Base-by-base conservation (phyloP, 2,113 vertebrate species). In the Bos javanicus region DNA sequence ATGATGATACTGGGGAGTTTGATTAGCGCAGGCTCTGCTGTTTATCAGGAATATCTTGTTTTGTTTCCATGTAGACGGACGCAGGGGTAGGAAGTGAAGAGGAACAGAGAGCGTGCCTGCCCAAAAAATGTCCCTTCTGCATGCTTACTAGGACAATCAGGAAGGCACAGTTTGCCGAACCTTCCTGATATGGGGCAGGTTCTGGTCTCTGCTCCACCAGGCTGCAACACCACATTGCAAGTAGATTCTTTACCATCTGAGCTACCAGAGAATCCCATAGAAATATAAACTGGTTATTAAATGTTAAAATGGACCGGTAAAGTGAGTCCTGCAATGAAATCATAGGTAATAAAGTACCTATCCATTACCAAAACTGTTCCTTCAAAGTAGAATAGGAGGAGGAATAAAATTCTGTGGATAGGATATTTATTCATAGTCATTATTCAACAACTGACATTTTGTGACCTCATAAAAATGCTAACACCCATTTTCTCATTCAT, bases 351-450 rank as follows among this genome's bases (percentile, higher is more conserved):
- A 95, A 98, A 98, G 59, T 91, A 93, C 89, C 59, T 98, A 95
- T 94, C 94, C 91, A 90, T 96, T 96, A 74, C 71, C 30, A 12
- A 6, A 1, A 2, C 3, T 39, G 17, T 95, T 1, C 0, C 93
- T 98, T 91, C 54, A 54, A 97, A 91, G 71, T 81, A 87, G 52
- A 98, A 74, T 56, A 95, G 74, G 67, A 96, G 60, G n/a, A 95
- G 81, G 85, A 98, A 98, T 98, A 97, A 98, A 96, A 98, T 97
- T 96, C 86, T 28, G 16, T 91, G 84, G 89, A 94, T 95, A 81
- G 74, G 76, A 62, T 98, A 98, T 98, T 98, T 98, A 98, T 97
- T 95, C 96, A 64, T 91, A 83, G 83, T 71, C 96, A 97, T 98
- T 96, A 94, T 97, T 98, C 97, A 98, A n/a, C 67, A 98, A 89